Evolutionary conservation across 2,888 invertebrate genomes (phyloP).

Genomic region (Lingula anatina): DNA sequence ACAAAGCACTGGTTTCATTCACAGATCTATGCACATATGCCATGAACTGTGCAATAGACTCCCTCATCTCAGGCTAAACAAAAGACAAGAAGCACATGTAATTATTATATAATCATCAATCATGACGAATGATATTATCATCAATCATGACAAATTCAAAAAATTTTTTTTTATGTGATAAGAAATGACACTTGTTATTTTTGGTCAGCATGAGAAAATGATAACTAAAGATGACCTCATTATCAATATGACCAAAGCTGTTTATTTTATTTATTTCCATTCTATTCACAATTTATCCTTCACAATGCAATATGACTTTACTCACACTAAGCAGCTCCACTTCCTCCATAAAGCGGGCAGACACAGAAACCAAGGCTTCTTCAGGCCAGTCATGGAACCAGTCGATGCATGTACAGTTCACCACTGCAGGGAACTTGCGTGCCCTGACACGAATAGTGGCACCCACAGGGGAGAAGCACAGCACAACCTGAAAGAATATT

Average conservation of each 20-base stretch:
- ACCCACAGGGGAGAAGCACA: slow-evolving; percentile 96
- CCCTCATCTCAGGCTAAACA: slow-evolving; percentile 64
- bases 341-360: slow-evolving; percentile 79
- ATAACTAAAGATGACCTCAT: too few relatives aligned
- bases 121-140: too few relatives aligned
- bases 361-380: slow-evolving; percentile 90
- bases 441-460: slow-evolving; percentile 85
- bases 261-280: too few relatives aligned
- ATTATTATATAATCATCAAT: too few relatives aligned
- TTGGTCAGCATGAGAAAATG: too few relatives aligned
- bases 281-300: too few relatives aligned
- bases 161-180: not conserved
- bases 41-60: slow-evolving; percentile 89
- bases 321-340: slow-evolving; percentile 72
- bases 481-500: slow-evolving; percentile 66
- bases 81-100: slow-evolving; percentile 12
- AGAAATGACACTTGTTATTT: too few relatives aligned
- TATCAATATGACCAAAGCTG: too few relatives aligned
- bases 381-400: slow-evolving; percentile 99
- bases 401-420: slow-evolving; percentile 91
- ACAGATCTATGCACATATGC: slow-evolving; percentile 91
- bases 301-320: too few relatives aligned
- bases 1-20: slow-evolving; percentile 80
- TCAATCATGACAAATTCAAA: too few relatives aligned
- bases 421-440: slow-evolving; percentile 91